Base-by-base conservation (phyloP, 2,797 vertebrate species). In the Chelon labrosus region DNA sequence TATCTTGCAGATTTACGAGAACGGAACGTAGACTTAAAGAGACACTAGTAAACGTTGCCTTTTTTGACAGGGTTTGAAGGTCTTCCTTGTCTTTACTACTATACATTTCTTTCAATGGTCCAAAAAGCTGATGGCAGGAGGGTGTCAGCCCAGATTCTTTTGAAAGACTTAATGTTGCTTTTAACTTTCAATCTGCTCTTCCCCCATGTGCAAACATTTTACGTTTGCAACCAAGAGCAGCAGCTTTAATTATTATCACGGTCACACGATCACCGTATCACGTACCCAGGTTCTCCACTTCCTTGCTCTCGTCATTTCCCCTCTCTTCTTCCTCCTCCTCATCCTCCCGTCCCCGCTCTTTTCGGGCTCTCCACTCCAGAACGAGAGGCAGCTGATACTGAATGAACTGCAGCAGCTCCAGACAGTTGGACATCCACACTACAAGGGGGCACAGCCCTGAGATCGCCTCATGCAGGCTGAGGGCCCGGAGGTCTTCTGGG, bases 381-480 rank as follows among this genome's bases (percentile, higher is more conserved):
- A 95, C 81, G 13, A 84, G 80, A 71, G 94, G 95, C 74, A 96
- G 80, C 82, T 95, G 91, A 65, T 90, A 85, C 74, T 95, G 95
- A 71, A 95, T 83, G 65, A 95, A 94, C 65, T 96, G 92, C 62
- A 96, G 91, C 77, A 96, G 84, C 82, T 96, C 94, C 56, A 95
- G 83, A 55, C 92, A 89, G 86, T 95, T 96, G 67, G 95, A 90
- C 95, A 96, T 94, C 95, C 95, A 95, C 27, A 93, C 85, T 73
- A 94, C 89, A 62, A 96, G 89, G 16, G 95, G 93, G 74, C 85
- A 85, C 69, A 96, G 88, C 16, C 89, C 93, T 17, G 82, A 79
- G n/a, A 92, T 84, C 19, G 91, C 55, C 42, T 89, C 88, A 4
- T 75, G 63, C n/a, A 87, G 74, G 10, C 50, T 51, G 46, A 82